phyloP scores from a whole-genome alignment of 23 tunicate species.

The Oikopleura dioica region DNA sequence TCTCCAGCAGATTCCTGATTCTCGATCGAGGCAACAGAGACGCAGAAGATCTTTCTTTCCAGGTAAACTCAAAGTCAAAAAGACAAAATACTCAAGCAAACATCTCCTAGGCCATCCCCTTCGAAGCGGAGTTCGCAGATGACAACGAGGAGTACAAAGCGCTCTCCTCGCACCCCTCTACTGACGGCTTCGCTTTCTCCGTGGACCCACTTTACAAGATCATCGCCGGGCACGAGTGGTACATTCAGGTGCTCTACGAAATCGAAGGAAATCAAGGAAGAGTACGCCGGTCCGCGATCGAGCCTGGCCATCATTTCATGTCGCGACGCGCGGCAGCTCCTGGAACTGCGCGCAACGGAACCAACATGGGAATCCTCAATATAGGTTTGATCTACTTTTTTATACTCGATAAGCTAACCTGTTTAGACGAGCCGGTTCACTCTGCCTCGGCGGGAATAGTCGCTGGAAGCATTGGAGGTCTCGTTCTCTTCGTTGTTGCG shows the following conservation, averaged over 20 bases:
- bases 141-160: constrained; percentile 40
- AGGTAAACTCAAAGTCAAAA: constrained; percentile 10
- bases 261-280: background rate
- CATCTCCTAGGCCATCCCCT: constrained; percentile 44
- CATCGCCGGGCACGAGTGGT: constrained; percentile 98
- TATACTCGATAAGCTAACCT: no score
- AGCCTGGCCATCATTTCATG: no score
- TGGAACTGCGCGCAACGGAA: no score
- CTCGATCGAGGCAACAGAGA: constrained; percentile 79
- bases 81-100: no score
- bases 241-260: constrained; percentile 40
- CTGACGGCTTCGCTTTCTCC: constrained; percentile 60
- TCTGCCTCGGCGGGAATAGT: no score
- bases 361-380: no score
- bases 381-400: no score
- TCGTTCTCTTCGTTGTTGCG: no score
- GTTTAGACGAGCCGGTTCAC: no score
- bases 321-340: no score
- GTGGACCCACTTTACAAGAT: constrained; percentile 90
- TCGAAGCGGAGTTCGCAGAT: constrained; percentile 75
- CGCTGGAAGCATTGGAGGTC: no score
- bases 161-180: constrained; percentile 45
- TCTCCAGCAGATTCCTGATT: constrained; percentile 57
- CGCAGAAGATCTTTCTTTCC: constrained; percentile 67
- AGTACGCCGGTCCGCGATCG: no score